phyloP scores from a whole-genome alignment of 2,797 vertebrate genomes.

The Bucorvus abyssinicus region DNA sequence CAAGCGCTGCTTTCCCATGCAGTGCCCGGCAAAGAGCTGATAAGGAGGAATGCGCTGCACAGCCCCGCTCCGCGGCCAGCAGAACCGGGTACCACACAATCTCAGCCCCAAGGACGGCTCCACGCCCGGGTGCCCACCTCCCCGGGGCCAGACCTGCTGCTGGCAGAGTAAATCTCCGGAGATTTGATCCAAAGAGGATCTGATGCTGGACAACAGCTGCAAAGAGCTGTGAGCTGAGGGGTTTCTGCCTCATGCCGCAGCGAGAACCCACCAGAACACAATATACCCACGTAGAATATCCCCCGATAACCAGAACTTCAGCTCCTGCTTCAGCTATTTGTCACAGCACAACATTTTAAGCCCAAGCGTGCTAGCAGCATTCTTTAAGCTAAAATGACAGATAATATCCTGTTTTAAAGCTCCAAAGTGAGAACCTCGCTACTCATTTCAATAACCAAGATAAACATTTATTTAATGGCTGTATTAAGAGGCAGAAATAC shows the following conservation, averaged over 20 bases:
- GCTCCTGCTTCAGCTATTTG: neutral
- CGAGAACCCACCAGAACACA: neutral
- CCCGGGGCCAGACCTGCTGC: accelerated
- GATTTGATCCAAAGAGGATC: neutral
- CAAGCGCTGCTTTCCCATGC: neutral
- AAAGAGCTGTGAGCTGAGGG: neutral
- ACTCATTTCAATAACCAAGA: slow-evolving; percentile 24
- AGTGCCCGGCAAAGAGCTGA: neutral
- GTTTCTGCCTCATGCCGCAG: neutral
- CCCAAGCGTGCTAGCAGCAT: neutral
- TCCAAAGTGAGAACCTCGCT: neutral
- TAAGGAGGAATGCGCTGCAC: neutral
- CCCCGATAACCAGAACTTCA: neutral
- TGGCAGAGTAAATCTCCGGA: neutral
- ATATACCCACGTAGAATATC: neutral
- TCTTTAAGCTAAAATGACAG: slow-evolving; percentile 20
- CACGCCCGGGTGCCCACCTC: accelerated
- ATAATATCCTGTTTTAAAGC: neutral
- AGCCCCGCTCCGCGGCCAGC: neutral
- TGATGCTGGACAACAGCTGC: slow-evolving; percentile 6
- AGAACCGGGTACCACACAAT: neutral
- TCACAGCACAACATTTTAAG: neutral
- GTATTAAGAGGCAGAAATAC: neutral
- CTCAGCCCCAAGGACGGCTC: neutral
- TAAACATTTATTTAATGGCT: neutral